phyloP scores from a whole-genome alignment of 2,113 vertebrate genomes.

The Serinus canaria region DNA sequence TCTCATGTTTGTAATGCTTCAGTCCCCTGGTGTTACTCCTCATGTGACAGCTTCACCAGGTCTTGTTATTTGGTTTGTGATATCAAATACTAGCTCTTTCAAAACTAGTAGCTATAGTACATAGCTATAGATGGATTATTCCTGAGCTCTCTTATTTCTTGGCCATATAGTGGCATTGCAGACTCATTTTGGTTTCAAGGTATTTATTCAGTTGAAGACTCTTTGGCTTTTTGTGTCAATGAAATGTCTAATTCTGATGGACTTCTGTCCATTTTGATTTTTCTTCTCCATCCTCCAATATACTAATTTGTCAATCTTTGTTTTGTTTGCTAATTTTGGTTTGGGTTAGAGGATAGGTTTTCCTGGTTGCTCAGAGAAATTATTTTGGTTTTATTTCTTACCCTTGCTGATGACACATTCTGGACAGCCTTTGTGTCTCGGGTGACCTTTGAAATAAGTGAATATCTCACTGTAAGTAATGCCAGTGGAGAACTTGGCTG shows the following conservation, averaged over 20 bases:
- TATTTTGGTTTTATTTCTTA: not conserved
- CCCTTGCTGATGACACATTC: not conserved
- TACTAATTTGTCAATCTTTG: not conserved
- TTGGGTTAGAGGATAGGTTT: not conserved
- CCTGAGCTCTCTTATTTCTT: not conserved
- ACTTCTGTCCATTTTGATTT: not conserved
- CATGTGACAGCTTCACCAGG: not conserved
- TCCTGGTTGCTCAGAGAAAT: not conserved
- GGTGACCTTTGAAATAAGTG: not conserved
- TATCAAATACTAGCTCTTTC: not conserved
- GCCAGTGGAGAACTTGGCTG: not conserved
- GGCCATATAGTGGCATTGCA: not conserved
- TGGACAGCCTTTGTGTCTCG: not conserved
- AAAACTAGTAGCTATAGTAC: not conserved
- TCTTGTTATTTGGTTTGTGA: not conserved
- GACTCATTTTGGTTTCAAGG: not conserved
- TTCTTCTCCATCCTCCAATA: not conserved
- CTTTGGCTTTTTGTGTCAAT: not conserved
- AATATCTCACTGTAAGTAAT: not conserved
- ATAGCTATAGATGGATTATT: not conserved
- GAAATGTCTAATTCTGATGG: not conserved
- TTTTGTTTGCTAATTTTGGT: not conserved
- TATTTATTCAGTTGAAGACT: not conserved
- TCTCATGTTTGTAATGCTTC: not conserved
- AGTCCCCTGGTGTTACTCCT: not conserved